Conservation (phyloP, 2,888 invertebrate species). For the Leptogaster cylindrica region DNA sequence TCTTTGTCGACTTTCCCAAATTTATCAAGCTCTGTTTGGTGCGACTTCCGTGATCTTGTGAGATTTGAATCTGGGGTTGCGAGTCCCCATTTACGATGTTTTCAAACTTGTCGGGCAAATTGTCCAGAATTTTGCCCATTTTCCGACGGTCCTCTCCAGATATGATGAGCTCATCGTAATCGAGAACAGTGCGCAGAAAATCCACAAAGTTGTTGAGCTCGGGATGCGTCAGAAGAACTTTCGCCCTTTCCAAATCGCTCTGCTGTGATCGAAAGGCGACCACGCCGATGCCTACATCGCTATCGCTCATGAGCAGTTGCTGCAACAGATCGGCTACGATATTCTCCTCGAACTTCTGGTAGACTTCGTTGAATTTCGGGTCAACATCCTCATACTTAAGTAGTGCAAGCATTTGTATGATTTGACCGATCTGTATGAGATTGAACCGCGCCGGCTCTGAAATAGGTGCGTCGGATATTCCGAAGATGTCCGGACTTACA, state of each 20-base stretch:
- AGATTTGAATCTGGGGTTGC: constrained; percentile 11
- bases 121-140: constrained; percentile 62
- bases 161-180: constrained; percentile 56
- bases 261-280: constrained; percentile 61
- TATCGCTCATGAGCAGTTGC: constrained; percentile 65
- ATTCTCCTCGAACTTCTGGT: constrained; percentile 74
- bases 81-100: constrained; percentile 49
- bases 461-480: constrained; percentile 91
- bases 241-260: constrained; percentile 68
- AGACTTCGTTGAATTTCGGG: constrained; percentile 75
- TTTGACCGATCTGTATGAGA: constrained; percentile 88
- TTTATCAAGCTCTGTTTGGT: constrained; percentile 56
- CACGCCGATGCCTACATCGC: constrained; percentile 55
- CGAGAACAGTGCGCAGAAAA: constrained; percentile 64
- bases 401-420: constrained; percentile 88
- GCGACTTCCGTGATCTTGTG: constrained; percentile 44
- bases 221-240: constrained; percentile 71
- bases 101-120: constrained; percentile 59
- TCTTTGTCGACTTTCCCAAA: constrained; percentile 59
- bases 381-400: constrained; percentile 83
- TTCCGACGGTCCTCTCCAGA: constrained; percentile 62
- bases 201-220: constrained; percentile 70
- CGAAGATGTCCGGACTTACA: constrained; percentile 93
- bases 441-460: constrained; percentile 90
- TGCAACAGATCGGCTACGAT: constrained; percentile 81